phyloP scores from a whole-genome alignment of 2,888 invertebrate genomes.

The Escarpia spicata region DNA sequence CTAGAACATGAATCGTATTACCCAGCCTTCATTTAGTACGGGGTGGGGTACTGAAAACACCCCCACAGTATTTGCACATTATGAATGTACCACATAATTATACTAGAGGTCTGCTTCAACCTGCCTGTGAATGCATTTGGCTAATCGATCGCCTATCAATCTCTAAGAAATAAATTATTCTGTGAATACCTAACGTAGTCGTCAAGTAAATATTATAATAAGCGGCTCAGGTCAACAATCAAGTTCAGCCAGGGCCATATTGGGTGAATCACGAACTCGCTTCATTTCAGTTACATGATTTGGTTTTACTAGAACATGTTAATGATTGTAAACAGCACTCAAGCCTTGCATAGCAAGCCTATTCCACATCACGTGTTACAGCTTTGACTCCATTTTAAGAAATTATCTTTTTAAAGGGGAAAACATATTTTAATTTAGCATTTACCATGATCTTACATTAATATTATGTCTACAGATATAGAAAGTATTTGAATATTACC shows the following conservation, averaged over 20 bases:
- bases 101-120: no score
- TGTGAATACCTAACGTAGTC: neutral
- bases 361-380: no score
- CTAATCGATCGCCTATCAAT: neutral
- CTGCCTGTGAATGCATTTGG: neutral
- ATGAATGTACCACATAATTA: neutral
- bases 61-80: neutral
- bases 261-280: neutral
- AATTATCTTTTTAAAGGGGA: no score
- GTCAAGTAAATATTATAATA: conserved; percentile 10
- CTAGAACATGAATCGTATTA: no score
- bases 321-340: neutral
- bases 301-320: neutral
- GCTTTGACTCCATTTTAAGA: no score
- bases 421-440: no score
- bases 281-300: neutral
- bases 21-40: neutral
- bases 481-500: no score
- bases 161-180: neutral
- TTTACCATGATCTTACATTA: no score
- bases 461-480: no score
- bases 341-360: neutral
- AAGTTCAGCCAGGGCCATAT: neutral
- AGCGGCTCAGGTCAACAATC: neutral
- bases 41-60: neutral